Evolutionary conservation across 2,888 invertebrate genomes (phyloP).

Genomic region (Tetranychus piercei): DNA sequence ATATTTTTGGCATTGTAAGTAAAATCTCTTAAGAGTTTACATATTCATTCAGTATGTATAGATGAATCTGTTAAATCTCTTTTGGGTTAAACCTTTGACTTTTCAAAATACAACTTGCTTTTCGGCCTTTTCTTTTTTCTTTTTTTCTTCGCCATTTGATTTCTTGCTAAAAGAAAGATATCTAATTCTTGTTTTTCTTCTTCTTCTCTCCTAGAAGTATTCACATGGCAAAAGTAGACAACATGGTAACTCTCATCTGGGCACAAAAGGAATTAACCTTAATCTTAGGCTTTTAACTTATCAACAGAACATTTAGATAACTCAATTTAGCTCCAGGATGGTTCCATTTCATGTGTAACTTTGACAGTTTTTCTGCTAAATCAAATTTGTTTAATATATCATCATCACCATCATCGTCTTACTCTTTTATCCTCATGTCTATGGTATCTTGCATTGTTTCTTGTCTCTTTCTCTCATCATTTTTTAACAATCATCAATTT

Average conservation of each 20-base stretch:
- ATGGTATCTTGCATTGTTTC: not conserved
- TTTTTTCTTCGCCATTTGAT: no score
- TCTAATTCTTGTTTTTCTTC: no score
- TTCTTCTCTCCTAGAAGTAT: no score
- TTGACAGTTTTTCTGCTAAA: constrained; percentile 6
- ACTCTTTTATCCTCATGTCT: not conserved
- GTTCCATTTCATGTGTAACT: not conserved
- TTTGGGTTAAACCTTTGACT: not conserved
- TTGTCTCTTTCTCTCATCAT: constrained; percentile 4
- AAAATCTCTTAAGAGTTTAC: no score
- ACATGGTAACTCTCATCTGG: not conserved
- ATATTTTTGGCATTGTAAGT: no score
- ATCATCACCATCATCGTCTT: not conserved
- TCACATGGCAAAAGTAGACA: no score
- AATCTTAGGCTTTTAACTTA: not conserved
- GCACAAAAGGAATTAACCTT: not conserved
- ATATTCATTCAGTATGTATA: not conserved
- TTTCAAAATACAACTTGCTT: not conserved
- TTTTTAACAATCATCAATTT: not conserved
- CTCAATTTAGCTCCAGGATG: not conserved
- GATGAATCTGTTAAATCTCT: not conserved
- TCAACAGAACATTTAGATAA: not conserved
- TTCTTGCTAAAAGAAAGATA: no score
- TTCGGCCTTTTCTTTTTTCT: no score
- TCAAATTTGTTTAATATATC: constrained; percentile 1